phyloP scores from a whole-genome alignment of 2,113 vertebrate genomes.

The Caranx ignobilis region DNA sequence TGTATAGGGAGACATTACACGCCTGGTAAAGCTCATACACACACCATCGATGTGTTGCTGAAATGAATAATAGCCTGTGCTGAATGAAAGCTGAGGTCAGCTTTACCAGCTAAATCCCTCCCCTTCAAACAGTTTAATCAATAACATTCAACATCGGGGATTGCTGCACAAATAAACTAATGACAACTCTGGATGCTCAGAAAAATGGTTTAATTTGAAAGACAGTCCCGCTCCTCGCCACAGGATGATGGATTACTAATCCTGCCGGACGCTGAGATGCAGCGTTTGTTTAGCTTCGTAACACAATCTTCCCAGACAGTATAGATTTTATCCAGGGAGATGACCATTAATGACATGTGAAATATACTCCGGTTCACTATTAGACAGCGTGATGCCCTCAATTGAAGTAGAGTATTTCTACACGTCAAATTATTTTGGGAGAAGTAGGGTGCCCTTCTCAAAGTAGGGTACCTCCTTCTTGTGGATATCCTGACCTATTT shows the following conservation, averaged over 20 bases:
- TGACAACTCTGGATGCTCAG: conserved; percentile 61
- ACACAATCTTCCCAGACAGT: conserved; percentile 23
- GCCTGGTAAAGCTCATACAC: conserved; percentile 11
- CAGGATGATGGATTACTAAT: conserved; percentile 64
- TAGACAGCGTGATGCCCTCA: conserved; percentile 46
- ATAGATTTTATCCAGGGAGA: conserved; percentile 34
- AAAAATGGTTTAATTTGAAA: conserved; percentile 67
- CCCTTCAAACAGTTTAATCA: conserved; percentile 67
- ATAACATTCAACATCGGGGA: conserved; percentile 69
- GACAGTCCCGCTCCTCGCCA: not conserved
- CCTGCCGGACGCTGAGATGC: conserved; percentile 38
- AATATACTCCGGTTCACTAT: conserved; percentile 11
- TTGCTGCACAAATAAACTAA: conserved; percentile 73
- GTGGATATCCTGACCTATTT: conserved; percentile 74
- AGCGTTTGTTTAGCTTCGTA: conserved; percentile 47
- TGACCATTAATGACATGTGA: conserved; percentile 40
- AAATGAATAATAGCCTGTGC: conserved; percentile 63
- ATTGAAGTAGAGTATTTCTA: conserved; percentile 44
- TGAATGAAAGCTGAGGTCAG: conserved; percentile 74
- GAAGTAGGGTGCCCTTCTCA: conserved; percentile 66
- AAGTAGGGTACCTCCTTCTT: conserved; percentile 64
- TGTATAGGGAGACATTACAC: conserved; percentile 37
- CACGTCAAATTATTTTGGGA: conserved; percentile 61
- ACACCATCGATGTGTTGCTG: conserved; percentile 50
- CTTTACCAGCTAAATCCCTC: conserved; percentile 58